Evolutionary conservation across 2,888 invertebrate species (phyloP).

Genomic region (Tenthredo notha): DNA sequence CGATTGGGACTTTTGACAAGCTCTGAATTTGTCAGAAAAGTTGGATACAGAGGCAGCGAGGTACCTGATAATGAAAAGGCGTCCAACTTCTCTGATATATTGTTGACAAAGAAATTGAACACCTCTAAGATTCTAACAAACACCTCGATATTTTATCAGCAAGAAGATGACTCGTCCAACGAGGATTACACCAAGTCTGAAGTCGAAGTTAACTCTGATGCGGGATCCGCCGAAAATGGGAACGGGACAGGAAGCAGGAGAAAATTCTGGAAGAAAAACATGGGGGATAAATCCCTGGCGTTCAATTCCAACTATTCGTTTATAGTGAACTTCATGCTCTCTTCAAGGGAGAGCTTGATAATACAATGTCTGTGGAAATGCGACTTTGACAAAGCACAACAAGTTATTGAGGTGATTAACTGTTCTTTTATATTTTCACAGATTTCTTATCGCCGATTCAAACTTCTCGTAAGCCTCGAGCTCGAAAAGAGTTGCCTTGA

Average conservation of each 20-base stretch:
- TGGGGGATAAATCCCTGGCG: conserved; percentile 70
- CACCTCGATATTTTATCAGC: conserved; percentile 67
- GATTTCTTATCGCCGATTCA: conserved; percentile 80
- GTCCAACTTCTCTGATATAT: conserved; percentile 4
- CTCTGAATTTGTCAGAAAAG: conserved; percentile 79
- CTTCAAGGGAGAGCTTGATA: conserved; percentile 88
- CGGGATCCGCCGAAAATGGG: conserved; percentile 76
- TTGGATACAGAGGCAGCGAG: conserved; percentile 77
- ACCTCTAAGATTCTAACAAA: conserved; percentile 59
- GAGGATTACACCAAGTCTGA: conserved; percentile 66
- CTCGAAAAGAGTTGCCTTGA: conserved; percentile 81
- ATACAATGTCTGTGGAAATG: conserved; percentile 87
- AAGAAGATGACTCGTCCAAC: conserved; percentile 64
- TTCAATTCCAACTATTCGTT: conserved; percentile 75
- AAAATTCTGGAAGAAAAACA: background rate
- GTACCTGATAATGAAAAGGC: conserved; percentile 59
- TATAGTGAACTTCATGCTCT: conserved; percentile 86
- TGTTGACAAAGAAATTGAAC: conserved; percentile 62
- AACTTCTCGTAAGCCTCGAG: conserved; percentile 81
- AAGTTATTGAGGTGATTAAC: conserved; percentile 88
- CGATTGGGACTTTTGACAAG: conserved; percentile 85
- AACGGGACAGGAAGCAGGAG: conserved; percentile 65
- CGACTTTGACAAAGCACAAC: conserved; percentile 87
- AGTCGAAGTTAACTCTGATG: conserved; percentile 67
- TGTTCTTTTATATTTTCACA: conserved; percentile 69